These are phyloP conservation scores for Valencia hispanica DNA, from an alignment of 2,797 vertebrate species.

Conservation along the genomic window DNA sequence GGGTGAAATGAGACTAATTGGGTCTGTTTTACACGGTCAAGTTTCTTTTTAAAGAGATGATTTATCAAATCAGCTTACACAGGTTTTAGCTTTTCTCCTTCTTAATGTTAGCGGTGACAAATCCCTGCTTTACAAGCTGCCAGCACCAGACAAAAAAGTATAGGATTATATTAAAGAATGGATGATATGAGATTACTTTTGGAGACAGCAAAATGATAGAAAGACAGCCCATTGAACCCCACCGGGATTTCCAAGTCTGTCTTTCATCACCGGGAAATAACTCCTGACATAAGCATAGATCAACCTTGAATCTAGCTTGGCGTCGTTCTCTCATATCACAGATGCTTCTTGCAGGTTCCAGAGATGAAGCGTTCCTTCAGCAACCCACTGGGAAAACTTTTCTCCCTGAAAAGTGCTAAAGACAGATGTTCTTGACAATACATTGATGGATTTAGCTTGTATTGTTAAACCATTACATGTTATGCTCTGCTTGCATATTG, in stretches of 20 bases:
- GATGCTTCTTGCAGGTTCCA: not conserved
- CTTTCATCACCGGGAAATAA: not conserved
- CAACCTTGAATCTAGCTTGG: not conserved
- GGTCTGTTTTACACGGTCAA: conserved; percentile 15
- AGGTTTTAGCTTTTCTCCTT: not conserved
- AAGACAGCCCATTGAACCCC: conserved; percentile 12
- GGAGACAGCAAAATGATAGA: not conserved
- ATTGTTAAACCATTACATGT: conserved; percentile 10
- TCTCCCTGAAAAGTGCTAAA: not conserved
- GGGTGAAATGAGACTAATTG: conserved; percentile 7
- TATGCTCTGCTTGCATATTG: conserved; percentile 16
- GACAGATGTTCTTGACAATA: conserved; percentile 23
- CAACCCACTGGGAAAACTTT: not conserved
- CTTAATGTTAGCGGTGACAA: conserved; percentile 2
- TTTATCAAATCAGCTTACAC: conserved; percentile 1
- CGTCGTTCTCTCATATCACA: not conserved
- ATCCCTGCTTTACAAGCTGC: not conserved
- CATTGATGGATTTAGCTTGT: conserved; percentile 23
- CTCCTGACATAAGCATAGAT: not conserved
- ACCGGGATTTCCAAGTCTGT: not conserved
- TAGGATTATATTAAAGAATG: conserved; percentile 12
- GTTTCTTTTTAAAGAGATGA: conserved; percentile 1
- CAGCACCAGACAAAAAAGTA: conserved; percentile 1
- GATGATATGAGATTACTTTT: conserved; percentile 10
- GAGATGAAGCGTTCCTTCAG: conserved; percentile 5